These are phyloP conservation scores for Ostrea edulis DNA, from an alignment of 1,140 invertebrate species.

Conservation along the genomic window DNA sequence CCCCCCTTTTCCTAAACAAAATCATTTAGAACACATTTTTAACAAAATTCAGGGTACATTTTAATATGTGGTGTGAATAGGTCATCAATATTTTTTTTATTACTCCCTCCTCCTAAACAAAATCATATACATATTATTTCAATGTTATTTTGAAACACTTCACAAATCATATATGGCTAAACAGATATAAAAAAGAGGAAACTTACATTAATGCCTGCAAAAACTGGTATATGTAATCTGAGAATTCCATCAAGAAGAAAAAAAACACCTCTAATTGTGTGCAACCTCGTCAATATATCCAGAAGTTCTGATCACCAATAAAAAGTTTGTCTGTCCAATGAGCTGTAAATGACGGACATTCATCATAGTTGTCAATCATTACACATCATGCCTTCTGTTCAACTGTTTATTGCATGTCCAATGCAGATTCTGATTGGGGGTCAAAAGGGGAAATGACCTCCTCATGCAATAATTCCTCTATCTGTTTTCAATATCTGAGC, in stretches of 20 bases:
- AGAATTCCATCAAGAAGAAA: not conserved
- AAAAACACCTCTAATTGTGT: not conserved
- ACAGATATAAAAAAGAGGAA: not conserved
- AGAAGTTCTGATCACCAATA: slow-evolving; percentile 8
- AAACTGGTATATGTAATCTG: not conserved
- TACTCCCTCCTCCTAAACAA: too few species aligned
- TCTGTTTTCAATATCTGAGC: slow-evolving; percentile 30
- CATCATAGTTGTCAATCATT: slow-evolving; percentile 37
- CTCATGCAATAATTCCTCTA: slow-evolving; percentile 12
- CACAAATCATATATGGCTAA: too few species aligned
- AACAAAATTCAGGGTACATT: too few species aligned
- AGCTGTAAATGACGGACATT: slow-evolving; percentile 17
- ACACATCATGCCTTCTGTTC: slow-evolving; percentile 32
- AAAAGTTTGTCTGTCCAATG: slow-evolving; percentile 32
- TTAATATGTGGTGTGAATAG: too few species aligned
- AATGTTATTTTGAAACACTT: too few species aligned
- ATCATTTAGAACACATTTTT: too few species aligned
- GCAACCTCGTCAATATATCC: slow-evolving; percentile 16
- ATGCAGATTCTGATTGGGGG: slow-evolving; percentile 20
- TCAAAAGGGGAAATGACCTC: slow-evolving; percentile 10
- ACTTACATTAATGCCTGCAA: not conserved
- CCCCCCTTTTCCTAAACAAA: too few species aligned
- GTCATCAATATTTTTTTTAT: too few species aligned
- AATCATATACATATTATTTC: too few species aligned
- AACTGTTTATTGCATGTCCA: slow-evolving; percentile 37